These are phyloP conservation scores for Petrolisthes cinctipes DNA, from an alignment of 2,888 invertebrate genomes.

Conservation along the genomic window DNA sequence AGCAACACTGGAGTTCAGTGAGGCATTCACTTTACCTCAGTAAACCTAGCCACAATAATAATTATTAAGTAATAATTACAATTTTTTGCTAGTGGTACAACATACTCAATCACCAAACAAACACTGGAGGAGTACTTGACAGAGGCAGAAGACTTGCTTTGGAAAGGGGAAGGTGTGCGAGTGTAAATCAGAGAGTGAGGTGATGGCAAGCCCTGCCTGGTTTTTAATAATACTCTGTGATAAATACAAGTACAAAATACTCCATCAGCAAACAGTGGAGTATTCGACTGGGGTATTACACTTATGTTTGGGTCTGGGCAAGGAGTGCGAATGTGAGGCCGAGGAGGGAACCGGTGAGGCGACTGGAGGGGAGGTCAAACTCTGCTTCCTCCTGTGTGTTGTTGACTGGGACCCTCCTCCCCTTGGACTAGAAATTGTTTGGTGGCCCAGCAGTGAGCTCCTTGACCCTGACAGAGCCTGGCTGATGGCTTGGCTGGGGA, in stretches of 20 bases:
- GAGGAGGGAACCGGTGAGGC: not conserved
- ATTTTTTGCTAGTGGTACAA: no score
- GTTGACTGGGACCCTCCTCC: not conserved
- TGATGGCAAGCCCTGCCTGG: no score
- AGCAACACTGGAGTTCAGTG: no score
- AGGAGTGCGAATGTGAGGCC: not conserved
- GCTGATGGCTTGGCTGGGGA: not conserved
- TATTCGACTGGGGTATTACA: not conserved
- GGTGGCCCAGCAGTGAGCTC: not conserved
- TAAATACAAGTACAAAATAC: not conserved
- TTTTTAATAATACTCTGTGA: no score
- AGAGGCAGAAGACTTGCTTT: no score
- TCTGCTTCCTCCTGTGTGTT: not conserved
- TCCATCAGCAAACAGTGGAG: not conserved
- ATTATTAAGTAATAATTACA: no score
- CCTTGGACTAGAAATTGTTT: not conserved
- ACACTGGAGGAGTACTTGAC: no score
- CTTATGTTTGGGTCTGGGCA: not conserved
- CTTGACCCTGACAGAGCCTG: not conserved
- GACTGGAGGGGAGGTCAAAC: not conserved
- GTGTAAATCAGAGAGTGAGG: no score
- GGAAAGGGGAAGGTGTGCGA: no score
- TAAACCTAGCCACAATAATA: no score
- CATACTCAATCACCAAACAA: no score
- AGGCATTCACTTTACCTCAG: no score